Evolutionary conservation across 2,797 vertebrate species (phyloP).

Genomic region (Anguilla megastoma): DNA sequence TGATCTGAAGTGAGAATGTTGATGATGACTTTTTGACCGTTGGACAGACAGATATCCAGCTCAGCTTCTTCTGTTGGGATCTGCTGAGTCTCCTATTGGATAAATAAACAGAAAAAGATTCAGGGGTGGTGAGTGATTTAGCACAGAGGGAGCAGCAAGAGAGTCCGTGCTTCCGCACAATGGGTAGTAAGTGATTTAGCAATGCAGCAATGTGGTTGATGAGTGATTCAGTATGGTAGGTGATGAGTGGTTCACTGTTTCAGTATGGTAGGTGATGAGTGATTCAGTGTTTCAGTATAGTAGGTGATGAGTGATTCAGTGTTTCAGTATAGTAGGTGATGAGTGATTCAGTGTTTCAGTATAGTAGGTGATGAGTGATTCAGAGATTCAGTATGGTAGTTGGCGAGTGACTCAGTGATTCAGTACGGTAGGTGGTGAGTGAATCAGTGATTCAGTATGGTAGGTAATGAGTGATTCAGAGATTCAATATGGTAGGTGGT

Average conservation of each 20-base stretch:
- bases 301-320: background rate
- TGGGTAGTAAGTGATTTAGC: background rate
- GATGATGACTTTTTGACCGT: constrained; percentile 90
- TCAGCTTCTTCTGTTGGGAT: constrained; percentile 94
- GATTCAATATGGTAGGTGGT: background rate
- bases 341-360: too few species aligned
- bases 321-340: too few species aligned
- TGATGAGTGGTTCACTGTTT: background rate
- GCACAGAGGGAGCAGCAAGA: background rate
- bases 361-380: too few species aligned
- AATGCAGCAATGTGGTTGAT: too few species aligned
- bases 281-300: background rate
- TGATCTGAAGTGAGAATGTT: constrained; percentile 92
- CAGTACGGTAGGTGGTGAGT: background rate
- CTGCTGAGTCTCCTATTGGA: constrained; percentile 91
- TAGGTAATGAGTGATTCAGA: too few species aligned
- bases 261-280: background rate
- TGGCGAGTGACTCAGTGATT: background rate
- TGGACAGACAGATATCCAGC: constrained; percentile 90
- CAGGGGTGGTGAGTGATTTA: background rate
- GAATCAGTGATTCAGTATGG: background rate
- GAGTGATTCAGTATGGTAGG: background rate
- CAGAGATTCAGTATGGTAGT: too few species aligned
- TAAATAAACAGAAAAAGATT: background rate
- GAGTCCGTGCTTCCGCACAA: background rate